Conservation (phyloP, 2,113 vertebrate genomes). For the Oryzias melastigma region DNA sequence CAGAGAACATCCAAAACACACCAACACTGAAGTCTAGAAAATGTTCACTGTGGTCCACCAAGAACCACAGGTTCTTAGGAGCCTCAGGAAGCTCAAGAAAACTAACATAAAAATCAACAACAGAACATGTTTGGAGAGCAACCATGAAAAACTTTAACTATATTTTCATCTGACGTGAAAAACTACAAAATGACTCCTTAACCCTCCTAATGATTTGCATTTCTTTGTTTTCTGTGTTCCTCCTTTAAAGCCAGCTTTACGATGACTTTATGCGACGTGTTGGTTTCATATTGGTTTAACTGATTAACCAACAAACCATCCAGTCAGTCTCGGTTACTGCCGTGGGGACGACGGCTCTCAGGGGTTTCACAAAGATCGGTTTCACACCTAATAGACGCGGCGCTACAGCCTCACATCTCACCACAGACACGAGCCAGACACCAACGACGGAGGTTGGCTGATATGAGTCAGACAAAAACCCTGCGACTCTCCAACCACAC, state of each 20-base stretch:
- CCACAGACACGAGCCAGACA: conserved; percentile 38
- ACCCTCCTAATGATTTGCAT: too few species aligned
- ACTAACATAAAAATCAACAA: too few species aligned
- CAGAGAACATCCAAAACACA: too few species aligned
- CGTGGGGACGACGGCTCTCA: conserved; percentile 12
- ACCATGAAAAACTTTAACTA: too few species aligned
- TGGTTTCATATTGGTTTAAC: conserved; percentile 40
- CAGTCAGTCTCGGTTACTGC: not conserved
- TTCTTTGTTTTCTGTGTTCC: not conserved
- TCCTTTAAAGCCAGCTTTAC: not conserved
- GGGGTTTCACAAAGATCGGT: conserved; percentile 30
- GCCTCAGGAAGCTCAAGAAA: too few species aligned
- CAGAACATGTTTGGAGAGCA: too few species aligned
- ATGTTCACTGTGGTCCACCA: too few species aligned
- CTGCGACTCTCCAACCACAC: conserved; percentile 22
- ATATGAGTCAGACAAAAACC: conserved; percentile 49
- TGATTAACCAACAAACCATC: conserved; percentile 26
- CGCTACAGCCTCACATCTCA: conserved; percentile 43
- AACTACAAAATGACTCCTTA: too few species aligned
- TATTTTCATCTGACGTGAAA: too few species aligned
- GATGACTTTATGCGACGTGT: not conserved
- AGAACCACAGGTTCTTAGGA: too few species aligned
- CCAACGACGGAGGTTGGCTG: conserved; percentile 12
- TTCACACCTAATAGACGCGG: conserved; percentile 51
- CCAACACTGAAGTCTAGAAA: too few species aligned